These are phyloP conservation scores for Dasyurus viverrinus DNA, from an alignment of 2,113 vertebrate genomes.

Conservation along the genomic window DNA sequence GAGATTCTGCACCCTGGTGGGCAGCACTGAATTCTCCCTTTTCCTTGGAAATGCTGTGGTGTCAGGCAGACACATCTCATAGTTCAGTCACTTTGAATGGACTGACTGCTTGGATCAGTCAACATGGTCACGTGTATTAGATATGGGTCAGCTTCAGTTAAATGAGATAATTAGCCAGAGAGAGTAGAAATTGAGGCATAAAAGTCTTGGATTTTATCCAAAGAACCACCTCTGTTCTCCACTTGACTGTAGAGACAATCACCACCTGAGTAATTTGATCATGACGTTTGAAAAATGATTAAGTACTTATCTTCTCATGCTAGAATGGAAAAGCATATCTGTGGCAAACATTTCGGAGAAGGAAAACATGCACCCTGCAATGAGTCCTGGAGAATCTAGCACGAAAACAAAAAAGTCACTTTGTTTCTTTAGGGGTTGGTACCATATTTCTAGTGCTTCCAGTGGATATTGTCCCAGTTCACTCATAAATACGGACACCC, in stretches of 20 bases:
- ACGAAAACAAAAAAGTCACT: background rate
- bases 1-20: background rate
- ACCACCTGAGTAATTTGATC: constrained; percentile 28
- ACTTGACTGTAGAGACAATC: constrained; percentile 2
- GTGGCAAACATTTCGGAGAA: background rate
- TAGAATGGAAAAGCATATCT: constrained; percentile 20
- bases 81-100: background rate
- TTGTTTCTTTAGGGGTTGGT: background rate
- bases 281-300: constrained; percentile 15
- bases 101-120: background rate
- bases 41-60: background rate
- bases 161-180: constrained; percentile 9
- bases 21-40: background rate
- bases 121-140: constrained; percentile 3
- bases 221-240: constrained; percentile 39
- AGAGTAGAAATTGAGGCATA: constrained; percentile 7
- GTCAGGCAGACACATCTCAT: background rate
- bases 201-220: constrained; percentile 30
- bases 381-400: background rate
- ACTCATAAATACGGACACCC: constrained; percentile 7
- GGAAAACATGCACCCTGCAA: background rate
- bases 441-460: background rate
- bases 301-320: constrained; percentile 6
- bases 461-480: background rate
- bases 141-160: constrained; percentile 4